Evolutionary conservation across 2,113 vertebrate species (phyloP).

Genomic region (Forbesichthys agassizii): DNA sequence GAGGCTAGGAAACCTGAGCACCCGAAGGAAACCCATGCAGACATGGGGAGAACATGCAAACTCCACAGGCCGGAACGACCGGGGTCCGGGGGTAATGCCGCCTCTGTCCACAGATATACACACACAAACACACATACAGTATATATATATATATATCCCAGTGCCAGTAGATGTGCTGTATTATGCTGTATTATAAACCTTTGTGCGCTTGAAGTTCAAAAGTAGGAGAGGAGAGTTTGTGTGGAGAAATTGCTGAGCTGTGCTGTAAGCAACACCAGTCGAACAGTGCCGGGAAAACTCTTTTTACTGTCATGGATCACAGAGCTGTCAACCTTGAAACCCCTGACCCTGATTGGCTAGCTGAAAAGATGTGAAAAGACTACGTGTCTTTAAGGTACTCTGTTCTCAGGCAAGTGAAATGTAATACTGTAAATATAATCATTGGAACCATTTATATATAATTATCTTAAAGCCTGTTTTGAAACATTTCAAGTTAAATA

Average conservation of each 20-base stretch:
- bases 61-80: no score
- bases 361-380: conserved; percentile 14
- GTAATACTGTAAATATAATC: no score
- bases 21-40: no score
- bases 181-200: no score
- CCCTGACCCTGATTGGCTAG: conserved; percentile 18
- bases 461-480: no score
- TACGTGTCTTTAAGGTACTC: conserved; percentile 8
- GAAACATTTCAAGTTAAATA: no score
- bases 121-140: background rate
- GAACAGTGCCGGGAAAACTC: conserved; percentile 32
- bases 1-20: no score
- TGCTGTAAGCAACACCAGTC: conserved; percentile 28
- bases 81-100: no score
- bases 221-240: background rate
- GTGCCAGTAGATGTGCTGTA: conserved; percentile 4
- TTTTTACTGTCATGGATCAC: conserved; percentile 53
- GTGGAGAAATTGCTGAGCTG: conserved; percentile 47
- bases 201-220: no score
- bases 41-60: no score
- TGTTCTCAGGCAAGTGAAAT: background rate
- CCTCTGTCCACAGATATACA: background rate
- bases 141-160: background rate
- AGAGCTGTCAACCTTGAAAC: conserved; percentile 55
- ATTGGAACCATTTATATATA: no score